Base-by-base conservation (phyloP, 2,888 invertebrate genomes). In the Torymus texanus region DNA sequence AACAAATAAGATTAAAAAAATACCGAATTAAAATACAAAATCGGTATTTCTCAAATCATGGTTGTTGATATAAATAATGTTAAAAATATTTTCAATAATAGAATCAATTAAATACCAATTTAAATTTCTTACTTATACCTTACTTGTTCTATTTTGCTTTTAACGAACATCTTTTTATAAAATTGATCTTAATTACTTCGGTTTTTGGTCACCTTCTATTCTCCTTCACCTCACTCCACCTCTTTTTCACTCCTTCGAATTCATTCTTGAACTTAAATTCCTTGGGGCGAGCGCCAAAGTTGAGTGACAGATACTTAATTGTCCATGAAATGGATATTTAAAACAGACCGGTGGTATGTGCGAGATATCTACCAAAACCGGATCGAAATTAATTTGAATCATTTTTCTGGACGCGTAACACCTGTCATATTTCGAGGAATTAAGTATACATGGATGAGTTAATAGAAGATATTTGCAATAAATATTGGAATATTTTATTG, bases 301-400 rank as follows among this genome's bases (percentile, higher is more conserved):
- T 81, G 81, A 81, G 58, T 72, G 81, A 78, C 81, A 66, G 81
- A 12, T 66, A 67, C 70, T 66, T 29, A 53, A 24, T 21, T 18
- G 18, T 18, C 18, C 24, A 62, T 0, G 16, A 13, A 41, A 50
- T 8, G 41, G 41, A 41, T 41, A 41, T 41, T 41, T 41, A 8
- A 41, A 41, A 41, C 41, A 41, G 41, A 41, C 41, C 8, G 41
- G 10, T 41, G 62, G 62, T 68, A 78, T 70, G 51, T 78, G 68
- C 16, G 66, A 71, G 70, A 75, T 68, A 58, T 14, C n/a, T 41
- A 1, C 5, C 74, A 65, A 73, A 73, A 56, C 5, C 16, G 59
- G 16, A 56, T 76, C 82, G 71, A 84, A 85, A 86, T 86, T 85
- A 86, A 86, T 87, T 86, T 84, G 83, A 86, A 86, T 87, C 83